Evolutionary conservation across 23 tunicate genomes (phyloP).

Genomic region (Trididemnum miniatum): DNA sequence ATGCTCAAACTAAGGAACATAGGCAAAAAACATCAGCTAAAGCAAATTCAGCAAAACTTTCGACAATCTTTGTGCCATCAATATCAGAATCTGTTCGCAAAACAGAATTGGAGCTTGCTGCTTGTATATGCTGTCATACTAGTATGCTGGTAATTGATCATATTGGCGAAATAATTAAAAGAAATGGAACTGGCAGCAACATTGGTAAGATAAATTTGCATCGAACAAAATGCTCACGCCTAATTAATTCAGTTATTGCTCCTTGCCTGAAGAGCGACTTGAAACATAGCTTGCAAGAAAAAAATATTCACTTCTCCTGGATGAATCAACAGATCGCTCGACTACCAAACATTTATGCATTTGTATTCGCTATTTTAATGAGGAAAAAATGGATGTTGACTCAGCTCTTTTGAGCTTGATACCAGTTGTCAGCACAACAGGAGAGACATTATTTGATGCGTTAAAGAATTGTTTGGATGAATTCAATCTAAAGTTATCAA

Average conservation of each 20-base stretch:
- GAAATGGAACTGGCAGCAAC: slow-evolving; percentile 6
- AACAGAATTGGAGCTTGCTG: slow-evolving; percentile 17
- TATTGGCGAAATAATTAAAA: slow-evolving; percentile 21
- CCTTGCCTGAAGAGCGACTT: slow-evolving; percentile 7
- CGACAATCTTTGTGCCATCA: neutral
- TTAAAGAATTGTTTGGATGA: neutral
- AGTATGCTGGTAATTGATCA: slow-evolving; percentile 17
- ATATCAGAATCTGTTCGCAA: slow-evolving; percentile 8
- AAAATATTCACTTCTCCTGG: neutral
- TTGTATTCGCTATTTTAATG: slow-evolving; percentile 9
- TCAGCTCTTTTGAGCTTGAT: slow-evolving; percentile 4
- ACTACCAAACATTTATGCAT: slow-evolving; percentile 9
- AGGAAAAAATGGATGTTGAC: neutral
- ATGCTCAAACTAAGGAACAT: slow-evolving; percentile 34
- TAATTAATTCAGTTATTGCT: slow-evolving; percentile 21
- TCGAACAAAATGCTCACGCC: slow-evolving; percentile 18
- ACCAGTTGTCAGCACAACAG: slow-evolving; percentile 25
- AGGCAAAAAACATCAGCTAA: slow-evolving; percentile 21
- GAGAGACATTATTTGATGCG: slow-evolving; percentile 1
- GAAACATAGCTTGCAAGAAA: slow-evolving; percentile 18
- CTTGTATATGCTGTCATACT: slow-evolving; percentile 4
- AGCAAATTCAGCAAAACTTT: slow-evolving; percentile 12
- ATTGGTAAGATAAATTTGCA: slow-evolving; percentile 16
- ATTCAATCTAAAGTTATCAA: neutral
- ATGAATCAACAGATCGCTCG: neutral